Conservation (phyloP, 2,888 invertebrate genomes). For the Troides oblongomaculatus region DNA sequence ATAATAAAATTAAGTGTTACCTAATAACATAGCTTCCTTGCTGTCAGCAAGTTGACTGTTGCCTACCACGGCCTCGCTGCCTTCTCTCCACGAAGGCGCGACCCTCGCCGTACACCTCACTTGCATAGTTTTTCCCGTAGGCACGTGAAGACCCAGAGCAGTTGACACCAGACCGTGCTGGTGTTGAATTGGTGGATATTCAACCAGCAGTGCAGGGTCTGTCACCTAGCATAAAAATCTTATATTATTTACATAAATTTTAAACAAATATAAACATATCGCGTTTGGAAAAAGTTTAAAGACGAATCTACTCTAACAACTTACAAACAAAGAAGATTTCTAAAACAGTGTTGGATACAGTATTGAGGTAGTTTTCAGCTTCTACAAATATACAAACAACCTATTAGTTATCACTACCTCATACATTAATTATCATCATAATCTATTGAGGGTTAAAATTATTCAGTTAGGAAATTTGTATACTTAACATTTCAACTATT, state of each 20-base stretch:
- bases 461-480: too few species aligned
- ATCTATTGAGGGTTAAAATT: too few species aligned
- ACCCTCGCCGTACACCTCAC: conserved; percentile 70
- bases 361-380: too few species aligned
- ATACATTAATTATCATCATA: too few species aligned
- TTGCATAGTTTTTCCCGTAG: conserved; percentile 67
- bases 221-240: conserved; percentile 50
- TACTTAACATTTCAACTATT: background rate
- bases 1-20: conserved; percentile 41
- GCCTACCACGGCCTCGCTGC: conserved; percentile 72
- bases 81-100: conserved; percentile 72
- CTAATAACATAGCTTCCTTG: conserved; percentile 73
- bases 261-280: background rate
- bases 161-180: conserved; percentile 67
- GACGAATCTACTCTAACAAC: background rate
- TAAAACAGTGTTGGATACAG: too few species aligned
- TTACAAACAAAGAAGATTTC: too few species aligned
- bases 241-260: background rate
- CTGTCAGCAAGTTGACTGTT: conserved; percentile 71
- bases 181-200: conserved; percentile 67
- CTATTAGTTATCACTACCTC: too few species aligned
- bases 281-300: background rate
- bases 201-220: conserved; percentile 61
- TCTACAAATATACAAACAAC: too few species aligned
- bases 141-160: conserved; percentile 67